These are phyloP conservation scores for Notoglanidium macrostoma DNA, from an alignment of 2,797 vertebrate species.

Conservation along the genomic window DNA sequence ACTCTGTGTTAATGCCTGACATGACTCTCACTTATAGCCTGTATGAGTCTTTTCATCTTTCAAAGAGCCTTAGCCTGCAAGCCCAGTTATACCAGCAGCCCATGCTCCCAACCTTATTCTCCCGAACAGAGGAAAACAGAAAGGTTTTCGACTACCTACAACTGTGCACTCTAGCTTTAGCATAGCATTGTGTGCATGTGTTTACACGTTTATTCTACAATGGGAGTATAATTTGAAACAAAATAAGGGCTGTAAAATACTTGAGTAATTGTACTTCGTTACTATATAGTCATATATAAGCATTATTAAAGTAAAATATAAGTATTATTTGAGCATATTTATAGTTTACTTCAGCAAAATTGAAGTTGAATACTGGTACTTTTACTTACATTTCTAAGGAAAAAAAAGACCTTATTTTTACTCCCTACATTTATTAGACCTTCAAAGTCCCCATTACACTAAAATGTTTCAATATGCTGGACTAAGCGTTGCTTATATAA, in stretches of 20 bases:
- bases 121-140: background rate
- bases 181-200: background rate
- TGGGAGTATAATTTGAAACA: no score
- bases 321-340: background rate
- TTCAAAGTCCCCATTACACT: no score
- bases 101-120: background rate
- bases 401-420: no score
- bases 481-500: no score
- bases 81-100: background rate
- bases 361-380: background rate
- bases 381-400: no score
- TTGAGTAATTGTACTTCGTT: no score
- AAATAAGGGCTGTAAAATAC: no score
- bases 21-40: background rate
- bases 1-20: background rate
- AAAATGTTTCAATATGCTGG: no score
- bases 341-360: background rate
- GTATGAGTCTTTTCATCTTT: background rate
- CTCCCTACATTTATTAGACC: no score
- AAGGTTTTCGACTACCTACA: background rate
- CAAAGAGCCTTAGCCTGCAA: background rate
- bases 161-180: background rate
- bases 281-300: no score
- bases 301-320: no score
- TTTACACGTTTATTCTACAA: no score